These are phyloP conservation scores for Apotomis capreana DNA, from an alignment of 2,888 invertebrate species.

Conservation along the genomic window DNA sequence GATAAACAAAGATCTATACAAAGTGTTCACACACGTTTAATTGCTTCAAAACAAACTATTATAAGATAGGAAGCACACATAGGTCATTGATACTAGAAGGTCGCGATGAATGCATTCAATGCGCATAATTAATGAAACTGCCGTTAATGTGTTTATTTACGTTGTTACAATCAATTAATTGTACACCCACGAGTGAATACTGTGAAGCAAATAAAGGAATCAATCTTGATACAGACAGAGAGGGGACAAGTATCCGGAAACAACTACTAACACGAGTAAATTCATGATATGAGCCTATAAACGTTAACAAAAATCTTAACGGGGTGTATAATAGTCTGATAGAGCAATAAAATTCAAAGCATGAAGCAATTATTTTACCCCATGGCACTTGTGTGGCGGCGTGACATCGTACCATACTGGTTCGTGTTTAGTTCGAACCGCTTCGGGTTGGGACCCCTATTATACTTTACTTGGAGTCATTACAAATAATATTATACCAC, in stretches of 20 bases:
- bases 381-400: slow-evolving; percentile 41
- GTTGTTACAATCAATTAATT: slow-evolving; percentile 17
- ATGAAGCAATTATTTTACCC: slow-evolving; percentile 53
- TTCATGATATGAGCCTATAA: slow-evolving; percentile 45
- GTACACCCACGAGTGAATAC: not conserved
- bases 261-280: slow-evolving; percentile 29
- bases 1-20: slow-evolving; percentile 27
- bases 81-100: slow-evolving; percentile 37
- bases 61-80: slow-evolving; percentile 35
- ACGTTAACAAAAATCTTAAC: slow-evolving; percentile 51
- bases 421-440: not conserved
- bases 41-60: slow-evolving; percentile 33
- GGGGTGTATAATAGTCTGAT: slow-evolving; percentile 53
- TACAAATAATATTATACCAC: no score
- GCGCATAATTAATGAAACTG: slow-evolving; percentile 29
- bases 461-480: not conserved
- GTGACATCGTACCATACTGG: slow-evolving; percentile 46
- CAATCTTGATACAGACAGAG: not conserved
- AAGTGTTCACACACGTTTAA: slow-evolving; percentile 24
- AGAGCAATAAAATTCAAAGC: slow-evolving; percentile 54
- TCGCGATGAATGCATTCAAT: slow-evolving; percentile 27
- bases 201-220: not conserved
- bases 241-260: slow-evolving; percentile 6
- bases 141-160: slow-evolving; percentile 32
- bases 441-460: not conserved